Evolutionary conservation across 1,140 invertebrate genomes (phyloP), one percentile per base, ranked within the genome.

Genomic region (Protaetia brevitarsis): DNA sequence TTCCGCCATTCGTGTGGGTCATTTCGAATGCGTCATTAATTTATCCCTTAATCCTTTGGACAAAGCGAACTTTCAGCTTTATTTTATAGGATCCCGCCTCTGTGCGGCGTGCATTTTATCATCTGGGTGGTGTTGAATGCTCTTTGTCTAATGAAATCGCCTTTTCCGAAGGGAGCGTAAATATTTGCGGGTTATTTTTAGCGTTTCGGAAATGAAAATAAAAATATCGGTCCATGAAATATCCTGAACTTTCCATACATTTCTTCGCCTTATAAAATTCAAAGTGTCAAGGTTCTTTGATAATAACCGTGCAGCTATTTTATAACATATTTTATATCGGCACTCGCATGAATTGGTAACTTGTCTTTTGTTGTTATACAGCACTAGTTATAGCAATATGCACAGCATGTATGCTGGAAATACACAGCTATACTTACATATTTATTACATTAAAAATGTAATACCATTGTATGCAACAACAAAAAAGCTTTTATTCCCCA

Each of bases 11-110:
- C 41, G 41, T 8, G 41, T 51, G 41, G 16, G 41, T 19, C 26
- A 51, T 51, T 51, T 51, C 41, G 41, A 51, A 51, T 51, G 41
- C 19, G 19, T 23, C 41, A 51, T 51, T 51, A 51, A 51, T 51
- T 51, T 51, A 51, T 5, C 41, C 41, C 19, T 7, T 51, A 51
- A 51, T 51, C 41, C 41, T 51, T 51, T 19, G 26, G 41, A 51
- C 41, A 51, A 51, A 26, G 41, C 41, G 26, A 51, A 51, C 41
- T 51, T 51, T 51, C 26, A 23, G 41, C 41, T 51, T 19, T 51
- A 51, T 23, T 51, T 51, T 23, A 51, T 51, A 23, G 19, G 41
- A 51, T 23, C 41, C 41, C 41, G 41, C 19, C 41, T 51, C 41
- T 23, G 26, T 51, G 41, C 41, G 41, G 41, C 26, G 26, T 51